Evolutionary conservation across 2,797 vertebrate species (phyloP), one percentile per base, ranked within the genome.

Genomic region (Tenualosa thibaudeaui): DNA sequence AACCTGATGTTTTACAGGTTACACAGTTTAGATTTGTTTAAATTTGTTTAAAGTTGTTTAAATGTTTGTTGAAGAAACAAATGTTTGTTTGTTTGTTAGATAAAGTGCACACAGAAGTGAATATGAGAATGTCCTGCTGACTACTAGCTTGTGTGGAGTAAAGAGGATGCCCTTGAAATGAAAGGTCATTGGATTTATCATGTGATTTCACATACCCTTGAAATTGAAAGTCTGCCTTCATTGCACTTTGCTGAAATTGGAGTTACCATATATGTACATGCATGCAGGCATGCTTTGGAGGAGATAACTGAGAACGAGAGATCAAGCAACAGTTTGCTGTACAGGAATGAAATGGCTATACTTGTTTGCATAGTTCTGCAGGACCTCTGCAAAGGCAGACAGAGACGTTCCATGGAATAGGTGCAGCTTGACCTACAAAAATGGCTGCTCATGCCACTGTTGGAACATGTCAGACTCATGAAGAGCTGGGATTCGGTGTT

Each of bases 391-490:
- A 75, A 17, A 78, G 40, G 31, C 6, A 17, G 31, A 75, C 68
- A 75, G 13, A 78, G 17, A 2, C 68, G 43, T 75, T 75, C 68
- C 68, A 40, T 75, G 37, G 68, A 43, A 43, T 17, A 75, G 12
- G 31, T 75, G 31, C 68, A 68, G 26, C 62, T 40, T 75, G 68
- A 40, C 31, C 68, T 37, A 40, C 68, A 43, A 17, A 15, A 75
- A 24, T 22, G 19, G 26, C 12, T 31, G 65, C 15, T 40, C 12
- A 19, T 75, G 54, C 19, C 17, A 22, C 43, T 84, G 81, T 65
- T 60, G 3, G 2, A 86, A 60, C 83, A 53, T 37, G 56, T 82
- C 71, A 60, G 26, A 62, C 60, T 83, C 13, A 81, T 19, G 71
- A 62, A 22, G 46, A 17, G 83, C 78, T 31, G 26, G 62, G 71